Percentiles rank a stretch among this genome's conserved stretches.
Conservation (phyloP, 2,888 invertebrate species). For the Coleophora flavipennella region DNA sequence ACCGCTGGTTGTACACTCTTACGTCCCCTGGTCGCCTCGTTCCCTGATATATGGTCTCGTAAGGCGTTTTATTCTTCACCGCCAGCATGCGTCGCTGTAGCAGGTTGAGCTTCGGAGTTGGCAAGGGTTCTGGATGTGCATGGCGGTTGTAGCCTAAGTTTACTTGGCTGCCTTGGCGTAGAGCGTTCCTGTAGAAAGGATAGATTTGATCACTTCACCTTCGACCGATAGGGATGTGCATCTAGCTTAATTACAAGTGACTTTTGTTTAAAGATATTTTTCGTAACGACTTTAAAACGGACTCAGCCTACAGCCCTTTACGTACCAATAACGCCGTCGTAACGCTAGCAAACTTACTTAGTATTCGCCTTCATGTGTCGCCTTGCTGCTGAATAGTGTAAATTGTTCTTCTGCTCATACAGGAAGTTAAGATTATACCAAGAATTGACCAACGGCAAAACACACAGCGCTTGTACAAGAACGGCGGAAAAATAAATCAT, state of each 20-base stretch:
- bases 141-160: constrained; percentile 2
- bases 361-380: too few species aligned
- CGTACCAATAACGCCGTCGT: too few species aligned
- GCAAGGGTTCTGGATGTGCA: constrained; percentile 33
- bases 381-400: too few species aligned
- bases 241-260: too few species aligned
- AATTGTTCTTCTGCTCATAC: constrained; percentile 31
- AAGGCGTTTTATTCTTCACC: constrained; percentile 17
- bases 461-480: constrained; percentile 6
- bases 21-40: constrained; percentile 23
- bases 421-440: constrained; percentile 24
- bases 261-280: too few species aligned
- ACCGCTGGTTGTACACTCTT: constrained; percentile 33
- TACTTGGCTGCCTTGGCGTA: constrained; percentile 1
- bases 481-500: too few species aligned
- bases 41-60: constrained; percentile 39
- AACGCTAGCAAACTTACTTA: too few species aligned
- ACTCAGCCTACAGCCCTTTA: too few species aligned
- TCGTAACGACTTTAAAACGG: too few species aligned
- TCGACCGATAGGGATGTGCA: too few species aligned
- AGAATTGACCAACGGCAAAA: constrained; percentile 10
- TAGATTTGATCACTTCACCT: neutral
- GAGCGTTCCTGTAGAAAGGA: constrained; percentile 18
- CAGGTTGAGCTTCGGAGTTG: constrained; percentile 6
- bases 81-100: constrained; percentile 1